Evolutionary conservation across 2,888 invertebrate genomes (phyloP), one percentile per base, ranked within the genome.

Genomic region (Capitulum mitella): DNA sequence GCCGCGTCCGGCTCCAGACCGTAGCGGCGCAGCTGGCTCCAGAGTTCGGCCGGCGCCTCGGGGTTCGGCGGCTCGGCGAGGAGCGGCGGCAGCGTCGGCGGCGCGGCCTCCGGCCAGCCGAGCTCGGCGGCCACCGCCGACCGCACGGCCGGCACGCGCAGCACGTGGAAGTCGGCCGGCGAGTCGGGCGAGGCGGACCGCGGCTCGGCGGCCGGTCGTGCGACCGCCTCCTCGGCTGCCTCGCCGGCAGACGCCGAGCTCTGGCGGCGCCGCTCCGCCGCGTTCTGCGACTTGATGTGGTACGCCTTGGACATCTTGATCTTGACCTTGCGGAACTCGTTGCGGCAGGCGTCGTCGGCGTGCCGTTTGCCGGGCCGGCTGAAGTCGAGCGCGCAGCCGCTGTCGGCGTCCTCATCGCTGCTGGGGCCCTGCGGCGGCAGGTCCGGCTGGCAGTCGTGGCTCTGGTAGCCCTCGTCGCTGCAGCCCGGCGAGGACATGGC

Each of bases 381-480:
- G 84, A 91, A 97, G 86, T 97, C 97, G 79, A 97, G 87, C 78
- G 96, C 96, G 85, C 95, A 96, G 85, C 95, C 95, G 84, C 91
- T 92, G 86, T 96, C 95, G 81, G 92, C 92, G 84, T 95, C 95
- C 77, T 91, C 91, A 79, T 86, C 94, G 84, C 94, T 94, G 61
- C 93, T 94, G 84, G 95, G 94, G 86, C 95, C 95, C 0, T 94
- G 95, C 0, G 95, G 94, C 32, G 94, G 95, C 19, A 89, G 91
- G 85, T 95, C 95, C 85, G 95, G 95, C 84, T 94, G 95, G 85
- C 94, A 94, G 48, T 94, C 95, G 84, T 95, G 94, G 85, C 95
- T 95, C 84, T 95, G 94, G 85, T 96, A 96, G 32, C 96, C 96
- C 87, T 96, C 95, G 85, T 96, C 96, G 3, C 94, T 95, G 81